Percentiles rank a stretch among this genome's conserved stretches.
These are phyloP conservation scores for Pangasius larnaudii DNA, from an alignment of 2,797 vertebrate species.

Conservation along the genomic window DNA sequence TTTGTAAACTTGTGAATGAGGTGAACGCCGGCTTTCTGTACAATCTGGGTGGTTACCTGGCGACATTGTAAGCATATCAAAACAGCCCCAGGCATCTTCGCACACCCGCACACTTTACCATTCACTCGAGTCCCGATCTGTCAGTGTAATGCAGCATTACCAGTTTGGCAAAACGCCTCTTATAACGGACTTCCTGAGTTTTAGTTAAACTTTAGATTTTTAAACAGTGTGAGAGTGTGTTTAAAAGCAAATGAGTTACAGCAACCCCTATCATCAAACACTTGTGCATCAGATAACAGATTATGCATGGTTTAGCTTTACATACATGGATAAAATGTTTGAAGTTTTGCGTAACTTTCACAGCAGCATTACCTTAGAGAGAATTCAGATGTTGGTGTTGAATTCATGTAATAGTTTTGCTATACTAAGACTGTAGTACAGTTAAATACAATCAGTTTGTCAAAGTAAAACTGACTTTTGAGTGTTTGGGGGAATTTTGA, in stretches of 20 bases:
- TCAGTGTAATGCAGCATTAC: conserved; percentile 16
- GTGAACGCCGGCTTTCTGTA: no score
- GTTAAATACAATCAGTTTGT: not conserved
- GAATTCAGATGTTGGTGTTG: not conserved
- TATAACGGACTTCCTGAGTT: not conserved
- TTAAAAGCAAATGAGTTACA: not conserved
- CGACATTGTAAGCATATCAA: conserved; percentile 27
- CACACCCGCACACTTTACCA: not conserved
- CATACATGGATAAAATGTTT: not conserved
- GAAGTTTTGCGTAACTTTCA: not conserved
- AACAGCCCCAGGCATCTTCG: conserved; percentile 21
- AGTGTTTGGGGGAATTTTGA: no score
- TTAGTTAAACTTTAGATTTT: not conserved
- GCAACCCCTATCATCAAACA: not conserved
- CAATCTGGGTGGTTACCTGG: conserved; percentile 9
- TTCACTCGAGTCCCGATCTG: conserved; percentile 25
- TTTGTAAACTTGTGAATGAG: conserved; percentile 12
- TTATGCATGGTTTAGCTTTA: not conserved
- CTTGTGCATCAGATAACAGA: not conserved
- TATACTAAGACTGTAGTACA: not conserved
- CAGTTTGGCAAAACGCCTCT: not conserved
- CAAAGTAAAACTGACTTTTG: not conserved
- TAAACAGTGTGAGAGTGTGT: not conserved
- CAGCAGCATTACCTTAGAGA: not conserved
- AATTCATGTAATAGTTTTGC: not conserved